Conservation (phyloP, 2,888 invertebrate genomes). For the Mythimna loreyi region DNA sequence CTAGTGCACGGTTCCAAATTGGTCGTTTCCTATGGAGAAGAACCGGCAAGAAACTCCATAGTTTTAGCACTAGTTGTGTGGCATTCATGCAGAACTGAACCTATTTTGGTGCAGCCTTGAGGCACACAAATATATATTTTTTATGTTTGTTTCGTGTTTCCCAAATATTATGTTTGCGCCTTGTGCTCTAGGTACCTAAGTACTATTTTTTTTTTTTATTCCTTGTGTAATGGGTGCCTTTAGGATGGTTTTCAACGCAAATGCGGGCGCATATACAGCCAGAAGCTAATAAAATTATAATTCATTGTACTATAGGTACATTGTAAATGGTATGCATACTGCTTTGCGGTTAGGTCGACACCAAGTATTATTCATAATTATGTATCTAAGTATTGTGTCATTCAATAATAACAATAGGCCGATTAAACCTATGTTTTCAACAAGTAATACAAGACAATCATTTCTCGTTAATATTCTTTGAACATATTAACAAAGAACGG, state of each 20-base stretch:
- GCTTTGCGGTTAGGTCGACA: constrained; percentile 29
- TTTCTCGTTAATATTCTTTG: constrained; percentile 51
- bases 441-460: constrained; percentile 32
- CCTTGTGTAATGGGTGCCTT: neutral
- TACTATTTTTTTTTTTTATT: too few species aligned
- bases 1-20: too few species aligned
- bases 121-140: too few species aligned
- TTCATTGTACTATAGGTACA: neutral
- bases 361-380: constrained; percentile 34
- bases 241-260: neutral
- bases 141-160: too few species aligned
- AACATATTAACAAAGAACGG: constrained; percentile 23
- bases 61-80: too few species aligned
- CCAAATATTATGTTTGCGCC: too few species aligned
- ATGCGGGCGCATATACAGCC: neutral
- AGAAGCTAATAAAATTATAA: constrained; percentile 2
- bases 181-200: too few species aligned
- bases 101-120: too few species aligned
- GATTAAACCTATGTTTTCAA: constrained; percentile 44
- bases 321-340: constrained; percentile 24
- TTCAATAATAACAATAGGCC: constrained; percentile 34
- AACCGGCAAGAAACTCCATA: too few species aligned
- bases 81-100: too few species aligned
- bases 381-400: constrained; percentile 39
- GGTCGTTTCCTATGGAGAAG: too few species aligned